Base-by-base conservation (phyloP, 2,797 vertebrate genomes). In the Cynopterus sphinx region DNA sequence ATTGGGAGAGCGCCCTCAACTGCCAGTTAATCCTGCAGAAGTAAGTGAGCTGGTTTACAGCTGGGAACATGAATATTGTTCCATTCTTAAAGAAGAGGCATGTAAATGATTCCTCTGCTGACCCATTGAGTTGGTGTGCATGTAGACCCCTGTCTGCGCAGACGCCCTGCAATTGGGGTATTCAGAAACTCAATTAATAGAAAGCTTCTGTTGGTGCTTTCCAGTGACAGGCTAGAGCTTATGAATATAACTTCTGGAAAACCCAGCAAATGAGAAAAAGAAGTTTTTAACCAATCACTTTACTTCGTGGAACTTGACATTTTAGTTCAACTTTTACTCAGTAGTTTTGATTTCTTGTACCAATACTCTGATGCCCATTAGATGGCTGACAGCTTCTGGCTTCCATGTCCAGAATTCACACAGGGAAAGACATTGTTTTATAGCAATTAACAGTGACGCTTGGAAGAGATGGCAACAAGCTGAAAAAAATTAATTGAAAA, bases 401-500 rank as follows among this genome's bases (percentile, higher is more conserved):
- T 91, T 94, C 85, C 96, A 92, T 59, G 79, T 41, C 9, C 26
- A 59, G 91, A 97, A 97, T 97, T 97, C 97, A 96, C 85, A 95
- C 92, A 86, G 89, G 49, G 63, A 96, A 93, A 97, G 77, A 39
- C 74, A 96, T 97, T 98, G 98, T 98, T 98, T 98, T 97, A 89
- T 77, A 96, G 96, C 98, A 98, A 97, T 99, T 98, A 98, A 97
- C 75, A 94, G 53, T 90, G 53, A n/a, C 74, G 75, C 97, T 98
- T 96, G 88, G 87, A 81, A 97, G 96, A 97, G 92, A 97, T 94
- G 97, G 97, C 97, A 98, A 95, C 97, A 97, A 33, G 90, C 96
- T 97, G 97, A 97, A 98, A 98, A 98, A 98, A 98, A 98, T 98
- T 99, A 99, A 98, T 98, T 98, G 98, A 97, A 98, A 98, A 98